Evolutionary conservation across 2,888 invertebrate species (phyloP).

Genomic region (Aphodius granarius): DNA sequence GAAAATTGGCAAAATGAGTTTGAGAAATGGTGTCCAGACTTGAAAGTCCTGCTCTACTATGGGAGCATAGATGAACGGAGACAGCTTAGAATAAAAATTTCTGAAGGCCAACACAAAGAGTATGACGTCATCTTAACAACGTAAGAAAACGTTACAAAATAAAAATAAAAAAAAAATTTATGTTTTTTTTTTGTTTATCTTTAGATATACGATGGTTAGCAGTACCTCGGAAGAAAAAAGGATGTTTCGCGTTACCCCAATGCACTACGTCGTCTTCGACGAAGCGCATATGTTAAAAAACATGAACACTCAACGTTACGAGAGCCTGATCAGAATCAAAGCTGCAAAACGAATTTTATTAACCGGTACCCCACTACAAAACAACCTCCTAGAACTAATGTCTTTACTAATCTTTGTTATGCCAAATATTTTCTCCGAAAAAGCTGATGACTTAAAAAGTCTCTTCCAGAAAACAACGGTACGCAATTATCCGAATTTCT

Average conservation of each 20-base stretch:
- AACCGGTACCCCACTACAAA: constrained; percentile 96
- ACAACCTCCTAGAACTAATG: constrained; percentile 94
- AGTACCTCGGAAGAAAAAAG: constrained; percentile 89
- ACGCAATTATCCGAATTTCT: constrained; percentile 19
- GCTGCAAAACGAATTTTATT: constrained; percentile 84
- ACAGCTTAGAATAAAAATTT: constrained; percentile 73
- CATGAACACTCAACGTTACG: constrained; percentile 90
- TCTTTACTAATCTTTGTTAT: constrained; percentile 94
- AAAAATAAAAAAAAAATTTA: neutral
- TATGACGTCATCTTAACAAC: constrained; percentile 88
- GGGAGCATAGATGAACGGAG: constrained; percentile 85
- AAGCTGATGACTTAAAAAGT: constrained; percentile 83
- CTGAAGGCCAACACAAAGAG: constrained; percentile 70
- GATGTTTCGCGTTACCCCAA: constrained; percentile 83
- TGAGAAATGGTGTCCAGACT: constrained; percentile 74
- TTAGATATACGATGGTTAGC: constrained; percentile 72
- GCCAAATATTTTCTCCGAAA: constrained; percentile 91
- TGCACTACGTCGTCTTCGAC: constrained; percentile 94
- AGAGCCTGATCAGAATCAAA: constrained; percentile 82
- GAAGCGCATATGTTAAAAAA: constrained; percentile 99
- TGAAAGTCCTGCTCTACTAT: constrained; percentile 85
- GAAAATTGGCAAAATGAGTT: constrained; percentile 87
- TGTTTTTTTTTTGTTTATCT: constrained; percentile 15
- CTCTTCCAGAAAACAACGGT: constrained; percentile 78
- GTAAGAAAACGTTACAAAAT: constrained; percentile 55